Conservation (phyloP, 2,888 invertebrate genomes). For the Perizoma flavofasciatum region DNA sequence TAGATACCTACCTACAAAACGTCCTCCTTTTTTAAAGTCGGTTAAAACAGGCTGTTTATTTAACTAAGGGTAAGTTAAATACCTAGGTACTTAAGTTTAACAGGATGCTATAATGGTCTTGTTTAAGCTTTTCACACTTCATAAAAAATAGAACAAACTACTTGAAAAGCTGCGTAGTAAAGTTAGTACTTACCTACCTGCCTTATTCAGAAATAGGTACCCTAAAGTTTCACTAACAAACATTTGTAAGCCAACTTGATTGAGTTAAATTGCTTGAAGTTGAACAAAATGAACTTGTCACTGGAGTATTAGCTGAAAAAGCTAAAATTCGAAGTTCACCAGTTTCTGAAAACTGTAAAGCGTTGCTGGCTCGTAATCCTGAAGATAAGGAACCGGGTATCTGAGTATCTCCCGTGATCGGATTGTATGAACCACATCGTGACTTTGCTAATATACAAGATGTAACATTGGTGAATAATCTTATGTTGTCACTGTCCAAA, state of each 20-base stretch:
- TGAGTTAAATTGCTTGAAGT: slow-evolving; percentile 78
- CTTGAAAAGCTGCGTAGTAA: too few species aligned
- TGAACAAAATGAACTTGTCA: slow-evolving; percentile 82
- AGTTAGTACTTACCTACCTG: too few species aligned
- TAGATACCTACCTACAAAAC: too few species aligned
- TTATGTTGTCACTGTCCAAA: slow-evolving; percentile 77
- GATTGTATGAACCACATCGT: slow-evolving; percentile 85
- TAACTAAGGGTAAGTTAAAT: too few species aligned
- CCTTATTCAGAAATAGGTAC: too few species aligned
- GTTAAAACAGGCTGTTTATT: too few species aligned
- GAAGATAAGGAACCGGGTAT: slow-evolving; percentile 72
- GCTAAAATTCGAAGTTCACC: slow-evolving; percentile 83
- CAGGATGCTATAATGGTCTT: too few species aligned
- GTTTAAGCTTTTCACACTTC: background rate
- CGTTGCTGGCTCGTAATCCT: slow-evolving; percentile 74
- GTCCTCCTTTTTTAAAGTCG: too few species aligned
- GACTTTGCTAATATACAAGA: slow-evolving; percentile 86
- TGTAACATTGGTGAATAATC: slow-evolving; percentile 85
- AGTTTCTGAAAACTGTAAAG: slow-evolving; percentile 80
- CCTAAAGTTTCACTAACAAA: slow-evolving; percentile 50
- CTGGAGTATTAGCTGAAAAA: slow-evolving; percentile 77
- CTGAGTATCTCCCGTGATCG: slow-evolving; percentile 86
- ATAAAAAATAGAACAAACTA: background rate
- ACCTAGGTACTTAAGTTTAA: too few species aligned
- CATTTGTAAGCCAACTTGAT: slow-evolving; percentile 76